phyloP scores from a whole-genome alignment of 2,888 invertebrate species.

The Coelinius sp. region DNA sequence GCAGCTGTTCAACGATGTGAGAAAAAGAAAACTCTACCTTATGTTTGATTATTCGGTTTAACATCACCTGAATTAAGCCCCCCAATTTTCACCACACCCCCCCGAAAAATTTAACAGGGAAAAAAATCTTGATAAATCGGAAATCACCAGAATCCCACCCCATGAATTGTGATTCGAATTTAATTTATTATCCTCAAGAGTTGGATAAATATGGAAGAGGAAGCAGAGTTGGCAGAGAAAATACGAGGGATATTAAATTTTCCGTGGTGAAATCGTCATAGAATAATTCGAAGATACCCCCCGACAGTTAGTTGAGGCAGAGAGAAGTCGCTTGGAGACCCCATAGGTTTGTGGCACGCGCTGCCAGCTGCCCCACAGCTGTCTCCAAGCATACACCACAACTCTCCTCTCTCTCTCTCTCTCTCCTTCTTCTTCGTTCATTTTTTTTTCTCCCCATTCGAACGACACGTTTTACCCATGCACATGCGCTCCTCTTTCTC shows the following conservation, averaged over 20 bases:
- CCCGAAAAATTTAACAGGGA: too few relatives aligned
- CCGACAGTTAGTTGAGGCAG: constrained; percentile 1
- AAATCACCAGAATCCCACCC: neutral
- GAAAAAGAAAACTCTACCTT: constrained; percentile 39
- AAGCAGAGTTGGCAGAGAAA: constrained; percentile 18
- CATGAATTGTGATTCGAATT: neutral
- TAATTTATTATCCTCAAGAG: neutral
- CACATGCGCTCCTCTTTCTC: constrained; percentile 26
- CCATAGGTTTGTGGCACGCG: constrained; percentile 71
- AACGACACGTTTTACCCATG: constrained; percentile 27
- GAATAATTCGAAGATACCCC: constrained; percentile 5
- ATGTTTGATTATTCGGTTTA: neutral
- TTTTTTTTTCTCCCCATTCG: neutral
- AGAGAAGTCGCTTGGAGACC: constrained; percentile 57
- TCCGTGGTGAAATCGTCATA: neutral
- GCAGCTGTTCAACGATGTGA: constrained; percentile 49
- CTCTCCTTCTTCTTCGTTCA: constrained; percentile 2
- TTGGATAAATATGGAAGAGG: neutral
- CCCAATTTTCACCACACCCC: constrained; percentile 8
- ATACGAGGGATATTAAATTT: constrained; percentile 28
- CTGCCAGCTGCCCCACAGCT: constrained; percentile 71
- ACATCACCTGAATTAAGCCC: constrained; percentile 32
- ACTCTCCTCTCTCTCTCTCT: constrained; percentile 45
- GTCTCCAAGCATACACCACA: constrained; percentile 52
- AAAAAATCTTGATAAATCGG: neutral